A percentile compares a stretch with the other conserved stretches of the same genome.
These are phyloP conservation scores for Exocentrus adspersus DNA, from an alignment of 2,888 invertebrate genomes.

Conservation along the genomic window DNA sequence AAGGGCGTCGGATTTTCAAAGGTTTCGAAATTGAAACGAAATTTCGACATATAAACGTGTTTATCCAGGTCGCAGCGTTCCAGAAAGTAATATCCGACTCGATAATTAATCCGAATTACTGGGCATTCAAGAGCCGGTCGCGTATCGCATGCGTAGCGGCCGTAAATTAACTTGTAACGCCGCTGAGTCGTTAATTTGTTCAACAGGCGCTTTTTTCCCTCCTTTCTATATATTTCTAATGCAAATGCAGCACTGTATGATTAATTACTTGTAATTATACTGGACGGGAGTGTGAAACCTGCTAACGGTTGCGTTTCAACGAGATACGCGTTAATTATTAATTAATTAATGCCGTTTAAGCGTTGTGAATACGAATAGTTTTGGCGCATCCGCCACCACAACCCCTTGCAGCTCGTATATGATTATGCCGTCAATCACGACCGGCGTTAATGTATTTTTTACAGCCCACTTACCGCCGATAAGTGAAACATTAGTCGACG, in stretches of 20 bases:
- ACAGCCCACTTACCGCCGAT: background rate
- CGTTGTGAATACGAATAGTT: too few species aligned
- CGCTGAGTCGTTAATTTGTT: constrained; percentile 19
- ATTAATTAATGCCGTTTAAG: background rate
- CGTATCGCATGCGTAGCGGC: constrained; percentile 6
- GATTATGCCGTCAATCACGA: constrained; percentile 20
- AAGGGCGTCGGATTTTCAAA: background rate
- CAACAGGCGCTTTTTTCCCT: too few species aligned
- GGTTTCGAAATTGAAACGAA: too few species aligned
- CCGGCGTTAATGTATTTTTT: constrained; percentile 11
- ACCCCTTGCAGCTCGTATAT: constrained; percentile 1
- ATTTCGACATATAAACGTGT: too few species aligned
- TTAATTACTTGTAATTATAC: constrained; percentile 21
- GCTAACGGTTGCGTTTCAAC: background rate
- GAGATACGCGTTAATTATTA: constrained; percentile 1
- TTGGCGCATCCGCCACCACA: too few species aligned
- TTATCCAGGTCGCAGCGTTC: too few species aligned
- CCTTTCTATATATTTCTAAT: constrained; percentile 14
- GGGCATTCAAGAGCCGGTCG: constrained; percentile 1
- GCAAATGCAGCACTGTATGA: constrained; percentile 21
- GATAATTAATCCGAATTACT: background rate
- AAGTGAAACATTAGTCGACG: constrained; percentile 9
- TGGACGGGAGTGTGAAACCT: constrained; percentile 6
- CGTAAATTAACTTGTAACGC: constrained; percentile 21
- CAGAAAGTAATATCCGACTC: too few species aligned